These are phyloP conservation scores for Melinaea menophilus DNA, from an alignment of 2,888 invertebrate species.

Conservation along the genomic window DNA sequence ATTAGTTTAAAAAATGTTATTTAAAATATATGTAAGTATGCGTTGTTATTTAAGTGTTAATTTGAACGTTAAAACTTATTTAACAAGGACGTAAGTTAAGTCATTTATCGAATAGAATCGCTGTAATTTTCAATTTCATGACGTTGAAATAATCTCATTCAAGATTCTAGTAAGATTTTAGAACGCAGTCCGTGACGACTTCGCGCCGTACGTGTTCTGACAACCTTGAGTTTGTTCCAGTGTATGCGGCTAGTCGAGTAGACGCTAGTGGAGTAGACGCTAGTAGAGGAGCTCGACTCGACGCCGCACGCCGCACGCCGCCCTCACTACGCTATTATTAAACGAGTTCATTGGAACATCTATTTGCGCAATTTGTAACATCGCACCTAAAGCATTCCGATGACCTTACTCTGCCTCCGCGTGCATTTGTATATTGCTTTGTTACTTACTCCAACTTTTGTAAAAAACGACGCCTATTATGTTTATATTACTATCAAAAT, in stretches of 20 bases:
- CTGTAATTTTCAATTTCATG: slow-evolving; percentile 10
- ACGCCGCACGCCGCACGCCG: slow-evolving; percentile 52
- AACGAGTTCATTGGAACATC: slow-evolving; percentile 78
- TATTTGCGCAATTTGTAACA: slow-evolving; percentile 76
- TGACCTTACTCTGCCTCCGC: slow-evolving; percentile 63
- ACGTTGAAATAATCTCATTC: slow-evolving; percentile 41
- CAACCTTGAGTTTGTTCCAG: slow-evolving; percentile 62
- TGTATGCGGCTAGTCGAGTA: slow-evolving; percentile 39
- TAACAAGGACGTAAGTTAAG: too few species aligned
- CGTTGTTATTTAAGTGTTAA: not conserved
- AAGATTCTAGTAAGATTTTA: slow-evolving; percentile 47
- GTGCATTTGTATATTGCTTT: slow-evolving; percentile 32
- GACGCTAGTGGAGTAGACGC: slow-evolving; percentile 41
- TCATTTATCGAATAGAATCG: not conserved
- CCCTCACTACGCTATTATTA: slow-evolving; percentile 75
- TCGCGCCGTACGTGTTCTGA: slow-evolving; percentile 35
- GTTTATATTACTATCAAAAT: not conserved
- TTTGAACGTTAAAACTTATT: not conserved
- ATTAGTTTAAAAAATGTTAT: not conserved
- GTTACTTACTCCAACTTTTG: slow-evolving; percentile 17
- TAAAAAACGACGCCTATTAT: not conserved
- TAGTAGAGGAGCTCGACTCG: slow-evolving; percentile 35
- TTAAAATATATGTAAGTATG: too few species aligned
- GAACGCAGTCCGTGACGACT: slow-evolving; percentile 44
- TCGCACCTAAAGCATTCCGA: slow-evolving; percentile 66